These are phyloP conservation scores for Tetragnatha versicolor DNA, from an alignment of 1,140 invertebrate genomes.

Conservation along the genomic window DNA sequence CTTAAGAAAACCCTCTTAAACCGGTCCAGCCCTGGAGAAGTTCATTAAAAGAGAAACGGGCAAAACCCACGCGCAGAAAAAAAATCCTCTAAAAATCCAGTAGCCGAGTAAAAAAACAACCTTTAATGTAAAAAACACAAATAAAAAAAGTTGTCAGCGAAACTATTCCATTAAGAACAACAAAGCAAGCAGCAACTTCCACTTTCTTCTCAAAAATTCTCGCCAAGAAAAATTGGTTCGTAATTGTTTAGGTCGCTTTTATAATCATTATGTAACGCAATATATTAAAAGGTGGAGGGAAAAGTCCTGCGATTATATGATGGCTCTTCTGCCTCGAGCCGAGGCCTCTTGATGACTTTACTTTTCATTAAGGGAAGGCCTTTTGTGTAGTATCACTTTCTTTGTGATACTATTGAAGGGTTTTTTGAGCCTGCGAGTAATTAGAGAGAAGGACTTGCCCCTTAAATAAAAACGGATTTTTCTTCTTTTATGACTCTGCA, in stretches of 20 bases:
- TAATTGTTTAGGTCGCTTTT: conserved; percentile 44
- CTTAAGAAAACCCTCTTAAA: too few relatives aligned
- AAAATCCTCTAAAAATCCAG: background rate
- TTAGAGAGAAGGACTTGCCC: conserved; percentile 23
- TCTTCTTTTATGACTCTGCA: background rate
- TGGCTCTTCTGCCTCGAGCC: conserved; percentile 3
- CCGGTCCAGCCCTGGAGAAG: background rate
- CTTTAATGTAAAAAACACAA: too few relatives aligned
- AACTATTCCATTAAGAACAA: conserved; percentile 50
- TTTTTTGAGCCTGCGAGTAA: conserved; percentile 16
- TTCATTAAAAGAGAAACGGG: conserved; percentile 2
- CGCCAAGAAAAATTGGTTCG: conserved; percentile 19
- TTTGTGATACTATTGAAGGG: conserved; percentile 34
- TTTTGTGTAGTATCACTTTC: conserved; percentile 41
- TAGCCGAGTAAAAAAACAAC: too few relatives aligned
- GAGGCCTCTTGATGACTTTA: conserved; percentile 31
- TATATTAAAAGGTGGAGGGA: conserved; percentile 16
- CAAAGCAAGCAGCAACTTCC: conserved; percentile 28
- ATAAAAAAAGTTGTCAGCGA: conserved; percentile 36
- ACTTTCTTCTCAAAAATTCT: background rate
- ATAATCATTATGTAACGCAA: conserved; percentile 22
- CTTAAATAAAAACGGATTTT: conserved; percentile 4
- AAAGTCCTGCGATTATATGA: conserved; percentile 13
- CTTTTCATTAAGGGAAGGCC: conserved; percentile 1
- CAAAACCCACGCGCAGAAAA: background rate